Evolutionary conservation across 2,888 invertebrate genomes (phyloP), one percentile per base, ranked within the genome.

Genomic region (Agrotis segetum): DNA sequence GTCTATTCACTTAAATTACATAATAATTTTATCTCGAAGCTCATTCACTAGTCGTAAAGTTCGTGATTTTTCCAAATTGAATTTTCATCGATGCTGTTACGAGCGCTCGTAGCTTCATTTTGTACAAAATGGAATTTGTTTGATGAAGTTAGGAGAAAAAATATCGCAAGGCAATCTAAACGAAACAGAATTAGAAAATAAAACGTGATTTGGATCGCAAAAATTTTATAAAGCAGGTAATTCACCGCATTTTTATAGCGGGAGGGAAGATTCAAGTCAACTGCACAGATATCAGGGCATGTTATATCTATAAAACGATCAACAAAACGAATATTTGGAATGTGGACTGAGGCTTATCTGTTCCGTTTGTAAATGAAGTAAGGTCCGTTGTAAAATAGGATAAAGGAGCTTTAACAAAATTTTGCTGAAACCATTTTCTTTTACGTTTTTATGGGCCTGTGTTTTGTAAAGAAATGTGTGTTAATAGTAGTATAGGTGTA

Each of bases 351-450:
- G 82, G 61, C 71, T 85, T 88, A 91, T 92, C 91, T 88, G 83
- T 78, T 81, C 85, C 87, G 88, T 90, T 89, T 90, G 89, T 89
- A 90, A 93, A 91, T 92, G 90, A 92, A 89, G 89, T 89, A 88
- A 87, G 89, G 87, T 87, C 86, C 81, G 88, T 87, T 85, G 82
- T 85, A 80, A 84, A 85, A 90, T 81, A 87, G 88, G 90, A 92
- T 92, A 91, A 92, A 89, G 91, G 87, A 89, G 89, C 89, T 86
- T 85, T 78, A 79, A 75, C 79, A 61, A 80, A 83, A 85, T 74
- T 82, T 77, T 3, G 64, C 73, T 74, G 76, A 84, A 86, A 76
- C 77, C 83, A 79, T 86, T 86, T 72, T 84, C 76, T 64, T 76
- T 76, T 73, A 74, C 71, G 68, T 83, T 82, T 84, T 83, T 82